Percentiles rank a stretch among this genome's conserved stretches.
phyloP scores from a whole-genome alignment of 1,140 invertebrate genomes.

The Drosophila murphyi region DNA sequence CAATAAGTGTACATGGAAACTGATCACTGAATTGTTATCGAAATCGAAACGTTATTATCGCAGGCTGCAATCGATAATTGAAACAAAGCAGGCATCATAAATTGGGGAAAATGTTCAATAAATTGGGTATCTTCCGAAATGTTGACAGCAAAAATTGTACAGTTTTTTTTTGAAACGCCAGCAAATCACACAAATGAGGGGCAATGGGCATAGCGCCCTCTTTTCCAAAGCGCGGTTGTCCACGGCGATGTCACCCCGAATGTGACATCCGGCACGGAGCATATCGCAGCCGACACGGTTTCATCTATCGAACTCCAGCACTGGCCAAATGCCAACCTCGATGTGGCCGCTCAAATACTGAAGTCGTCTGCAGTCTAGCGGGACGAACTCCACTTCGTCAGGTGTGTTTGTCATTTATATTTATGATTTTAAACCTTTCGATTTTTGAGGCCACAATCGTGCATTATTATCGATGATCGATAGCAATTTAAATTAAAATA shows the following conservation, averaged over 20 bases:
- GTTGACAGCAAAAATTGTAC: not conserved
- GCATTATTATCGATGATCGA: too few species aligned
- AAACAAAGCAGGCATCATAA: constrained; percentile 14
- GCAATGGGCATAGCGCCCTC: constrained; percentile 35
- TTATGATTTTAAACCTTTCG: too few species aligned
- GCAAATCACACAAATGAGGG: constrained; percentile 22
- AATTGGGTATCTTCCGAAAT: not conserved
- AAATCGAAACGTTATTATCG: too few species aligned
- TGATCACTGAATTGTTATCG: too few species aligned
- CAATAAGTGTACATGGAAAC: too few species aligned
- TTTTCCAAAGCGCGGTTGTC: not conserved
- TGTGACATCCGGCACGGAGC: not conserved
- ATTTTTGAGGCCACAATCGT: too few species aligned
- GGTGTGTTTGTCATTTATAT: too few species aligned
- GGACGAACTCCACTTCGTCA: too few species aligned
- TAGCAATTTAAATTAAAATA: too few species aligned
- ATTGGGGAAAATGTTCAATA: not conserved
- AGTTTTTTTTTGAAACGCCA: not conserved
- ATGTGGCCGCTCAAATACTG: not conserved
- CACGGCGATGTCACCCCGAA: not conserved
- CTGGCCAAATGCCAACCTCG: not conserved
- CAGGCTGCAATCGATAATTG: too few species aligned
- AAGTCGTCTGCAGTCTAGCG: not conserved
- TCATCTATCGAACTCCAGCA: constrained; percentile 28
- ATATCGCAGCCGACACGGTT: constrained; percentile 29